Conservation (phyloP, 2,113 vertebrate species). For the Epinephelus lanceolatus region DNA sequence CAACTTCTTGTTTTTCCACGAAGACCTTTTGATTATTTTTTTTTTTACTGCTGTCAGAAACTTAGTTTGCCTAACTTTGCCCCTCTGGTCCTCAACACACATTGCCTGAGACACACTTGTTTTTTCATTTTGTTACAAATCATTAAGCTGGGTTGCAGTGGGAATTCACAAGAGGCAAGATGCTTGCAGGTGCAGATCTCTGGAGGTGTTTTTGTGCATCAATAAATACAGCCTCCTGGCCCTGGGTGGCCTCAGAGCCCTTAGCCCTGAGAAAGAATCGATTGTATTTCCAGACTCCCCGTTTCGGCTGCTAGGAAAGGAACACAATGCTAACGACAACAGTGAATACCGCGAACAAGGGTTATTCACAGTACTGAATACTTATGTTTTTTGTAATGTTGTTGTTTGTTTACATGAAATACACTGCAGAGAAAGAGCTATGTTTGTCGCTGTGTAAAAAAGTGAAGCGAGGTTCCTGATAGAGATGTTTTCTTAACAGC, state of each 20-base stretch:
- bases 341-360: constrained; percentile 6
- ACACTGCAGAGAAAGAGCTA: constrained; percentile 15
- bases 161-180: constrained; percentile 30
- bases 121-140: constrained; percentile 60
- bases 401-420: constrained; percentile 34
- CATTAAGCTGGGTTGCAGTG: constrained; percentile 46
- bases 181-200: constrained; percentile 63
- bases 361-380: constrained; percentile 23
- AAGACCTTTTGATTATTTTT: constrained; percentile 1
- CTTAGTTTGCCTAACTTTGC: constrained; percentile 48
- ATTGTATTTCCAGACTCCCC: constrained; percentile 64
- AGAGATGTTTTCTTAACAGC: constrained; percentile 40
- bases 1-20: constrained; percentile 36
- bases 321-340: constrained; percentile 39
- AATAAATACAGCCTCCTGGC: constrained; percentile 65
- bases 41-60: constrained; percentile 46
- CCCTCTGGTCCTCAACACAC: constrained; percentile 16
- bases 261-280: constrained; percentile 65
- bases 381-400: neutral
- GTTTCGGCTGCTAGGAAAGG: constrained; percentile 9
- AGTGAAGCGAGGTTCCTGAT: neutral
- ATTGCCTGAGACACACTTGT: constrained; percentile 21
- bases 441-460: neutral
- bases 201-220: constrained; percentile 73
- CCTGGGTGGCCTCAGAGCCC: constrained; percentile 60